Evolutionary conservation across 2,888 invertebrate species (phyloP).

Genomic region (Stegophylla sp.): DNA sequence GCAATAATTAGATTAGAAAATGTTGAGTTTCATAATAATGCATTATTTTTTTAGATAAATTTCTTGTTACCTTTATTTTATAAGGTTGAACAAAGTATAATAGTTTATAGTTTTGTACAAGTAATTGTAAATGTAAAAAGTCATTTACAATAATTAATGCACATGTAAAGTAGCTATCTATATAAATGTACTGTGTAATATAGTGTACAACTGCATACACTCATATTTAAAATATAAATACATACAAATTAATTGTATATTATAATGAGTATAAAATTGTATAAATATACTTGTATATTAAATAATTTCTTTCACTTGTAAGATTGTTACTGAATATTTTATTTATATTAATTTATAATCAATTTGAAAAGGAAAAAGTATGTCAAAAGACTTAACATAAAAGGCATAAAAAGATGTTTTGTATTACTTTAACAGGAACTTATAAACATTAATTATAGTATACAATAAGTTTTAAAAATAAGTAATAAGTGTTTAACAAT

Average conservation of each 20-base stretch:
- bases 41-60: not conserved
- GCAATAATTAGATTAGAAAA: too few relatives aligned
- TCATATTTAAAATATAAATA: not conserved
- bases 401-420: not conserved
- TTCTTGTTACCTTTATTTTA: conserved; percentile 5
- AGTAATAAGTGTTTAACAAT: not conserved
- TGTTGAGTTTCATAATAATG: too few relatives aligned
- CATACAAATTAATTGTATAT: not conserved
- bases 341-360: too few relatives aligned
- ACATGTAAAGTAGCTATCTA: not conserved
- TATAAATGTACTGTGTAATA: not conserved
- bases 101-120: not conserved
- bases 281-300: not conserved
- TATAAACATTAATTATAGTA: conserved; percentile 28
- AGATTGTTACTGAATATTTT: too few relatives aligned
- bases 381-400: too few relatives aligned
- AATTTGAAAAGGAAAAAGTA: too few relatives aligned
- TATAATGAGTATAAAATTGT: not conserved
- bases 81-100: conserved; percentile 3
- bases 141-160: conserved; percentile 6
- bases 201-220: too few relatives aligned
- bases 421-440: conserved; percentile 38
- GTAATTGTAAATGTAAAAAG: conserved; percentile 21
- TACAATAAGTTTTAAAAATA: not conserved
- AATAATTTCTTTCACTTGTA: not conserved